Percentiles rank a stretch among this genome's conserved stretches.
These are phyloP conservation scores for Elysia crispata DNA, from an alignment of 2,888 invertebrate species.

Conservation along the genomic window DNA sequence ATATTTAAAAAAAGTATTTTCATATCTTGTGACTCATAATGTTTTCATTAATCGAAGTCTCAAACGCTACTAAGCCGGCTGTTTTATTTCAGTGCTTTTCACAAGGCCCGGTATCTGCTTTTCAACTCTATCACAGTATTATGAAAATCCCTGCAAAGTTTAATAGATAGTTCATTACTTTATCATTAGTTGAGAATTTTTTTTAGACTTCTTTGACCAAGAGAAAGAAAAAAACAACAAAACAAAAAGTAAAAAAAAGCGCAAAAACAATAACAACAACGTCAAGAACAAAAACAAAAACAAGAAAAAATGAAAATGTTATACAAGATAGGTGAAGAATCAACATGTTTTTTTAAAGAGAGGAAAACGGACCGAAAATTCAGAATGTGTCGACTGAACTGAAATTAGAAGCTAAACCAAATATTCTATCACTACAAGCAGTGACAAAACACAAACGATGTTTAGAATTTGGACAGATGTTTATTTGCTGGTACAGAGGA, in stretches of 20 bases:
- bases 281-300: not conserved
- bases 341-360: not conserved
- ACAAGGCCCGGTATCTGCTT: too few relatives aligned
- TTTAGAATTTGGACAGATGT: not conserved
- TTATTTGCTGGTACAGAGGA: slow-evolving; percentile 13
- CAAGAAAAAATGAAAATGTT: not conserved
- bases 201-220: too few relatives aligned
- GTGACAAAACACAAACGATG: not conserved
- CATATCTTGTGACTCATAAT: too few relatives aligned
- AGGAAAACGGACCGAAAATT: not conserved
- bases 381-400: not conserved
- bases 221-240: not conserved
- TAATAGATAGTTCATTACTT: not conserved
- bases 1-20: too few relatives aligned
- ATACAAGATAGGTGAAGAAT: not conserved
- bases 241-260: not conserved
- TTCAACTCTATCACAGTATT: too few relatives aligned
- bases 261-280: not conserved
- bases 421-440: too few relatives aligned
- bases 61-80: too few relatives aligned
- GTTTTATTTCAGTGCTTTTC: too few relatives aligned
- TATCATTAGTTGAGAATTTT: not conserved
- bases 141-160: too few relatives aligned
- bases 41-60: too few relatives aligned
- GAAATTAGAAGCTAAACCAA: too few relatives aligned